These are phyloP conservation scores for Cryptus armator DNA, from an alignment of 2,888 invertebrate species.

Conservation along the genomic window DNA sequence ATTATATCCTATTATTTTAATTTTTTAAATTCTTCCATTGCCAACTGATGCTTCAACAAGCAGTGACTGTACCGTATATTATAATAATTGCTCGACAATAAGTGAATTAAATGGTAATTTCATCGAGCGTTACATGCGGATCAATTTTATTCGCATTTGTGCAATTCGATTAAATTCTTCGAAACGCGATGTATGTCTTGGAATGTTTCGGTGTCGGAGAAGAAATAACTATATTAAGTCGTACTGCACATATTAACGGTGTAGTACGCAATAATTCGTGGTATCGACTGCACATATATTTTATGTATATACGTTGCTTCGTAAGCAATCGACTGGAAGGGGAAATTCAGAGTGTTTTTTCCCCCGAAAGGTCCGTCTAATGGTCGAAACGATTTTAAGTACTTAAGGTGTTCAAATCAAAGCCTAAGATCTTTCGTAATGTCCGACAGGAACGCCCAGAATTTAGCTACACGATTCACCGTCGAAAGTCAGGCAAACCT, in stretches of 20 bases:
- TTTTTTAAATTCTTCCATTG: conserved; percentile 9
- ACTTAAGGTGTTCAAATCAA: too few species aligned
- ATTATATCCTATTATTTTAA: conserved; percentile 20
- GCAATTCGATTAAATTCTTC: neutral
- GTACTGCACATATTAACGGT: neutral
- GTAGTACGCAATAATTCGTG: neutral
- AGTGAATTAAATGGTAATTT: conserved; percentile 9
- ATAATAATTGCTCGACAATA: neutral
- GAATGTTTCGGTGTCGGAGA: neutral
- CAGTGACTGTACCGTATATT: neutral
- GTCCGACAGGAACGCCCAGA: too few species aligned
- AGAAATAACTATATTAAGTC: neutral
- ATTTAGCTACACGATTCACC: too few species aligned
- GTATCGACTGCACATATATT: too few species aligned
- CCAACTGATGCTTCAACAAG: neutral
- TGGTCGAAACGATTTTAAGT: too few species aligned
- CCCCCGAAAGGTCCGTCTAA: too few species aligned
- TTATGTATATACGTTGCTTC: too few species aligned
- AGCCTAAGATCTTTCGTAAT: too few species aligned
- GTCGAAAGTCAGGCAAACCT: too few species aligned
- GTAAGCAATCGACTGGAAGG: too few species aligned
- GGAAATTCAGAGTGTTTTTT: too few species aligned
- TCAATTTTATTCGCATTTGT: neutral
- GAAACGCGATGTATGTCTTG: neutral
- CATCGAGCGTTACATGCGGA: neutral